phyloP scores from a whole-genome alignment of 2,113 vertebrate genomes.

The Micronycteris hirsuta region DNA sequence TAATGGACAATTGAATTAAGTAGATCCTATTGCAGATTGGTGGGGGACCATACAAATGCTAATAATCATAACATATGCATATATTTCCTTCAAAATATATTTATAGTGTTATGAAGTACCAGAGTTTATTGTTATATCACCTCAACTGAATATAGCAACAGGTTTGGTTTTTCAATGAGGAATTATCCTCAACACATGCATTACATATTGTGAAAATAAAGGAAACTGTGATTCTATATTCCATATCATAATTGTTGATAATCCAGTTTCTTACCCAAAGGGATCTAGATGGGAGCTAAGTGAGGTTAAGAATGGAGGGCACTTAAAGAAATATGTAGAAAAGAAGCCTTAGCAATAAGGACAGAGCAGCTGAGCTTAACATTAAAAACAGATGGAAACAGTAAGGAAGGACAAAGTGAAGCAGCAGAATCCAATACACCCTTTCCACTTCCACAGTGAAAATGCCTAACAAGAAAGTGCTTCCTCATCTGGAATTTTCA shows the following conservation, averaged over 20 bases:
- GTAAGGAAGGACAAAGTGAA: not conserved
- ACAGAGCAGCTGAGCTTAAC: not conserved
- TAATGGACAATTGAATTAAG: not conserved
- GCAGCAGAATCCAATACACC: not conserved
- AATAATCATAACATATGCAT: not conserved
- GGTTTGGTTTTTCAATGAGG: not conserved
- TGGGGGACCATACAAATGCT: not conserved
- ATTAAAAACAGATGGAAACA: not conserved
- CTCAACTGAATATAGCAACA: not conserved
- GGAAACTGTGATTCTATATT: not conserved
- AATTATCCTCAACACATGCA: not conserved
- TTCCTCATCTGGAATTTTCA: not conserved
- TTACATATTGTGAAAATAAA: not conserved
- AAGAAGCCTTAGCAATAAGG: not conserved
- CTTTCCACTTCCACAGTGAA: not conserved
- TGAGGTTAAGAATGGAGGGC: not conserved
- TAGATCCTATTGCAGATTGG: not conserved
- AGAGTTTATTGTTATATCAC: not conserved
- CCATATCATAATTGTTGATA: not conserved
- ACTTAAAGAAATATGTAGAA: not conserved
- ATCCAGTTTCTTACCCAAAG: not conserved
- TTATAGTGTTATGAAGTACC: not conserved
- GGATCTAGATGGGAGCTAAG: not conserved
- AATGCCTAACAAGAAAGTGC: not conserved
- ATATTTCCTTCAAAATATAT: not conserved